Evolutionary conservation across 30 jellyfish, hydroid and myxozoan genomes (phyloP), one percentile per base, ranked within the genome.

Genomic region (Chrysaora quinquecirrha): DNA sequence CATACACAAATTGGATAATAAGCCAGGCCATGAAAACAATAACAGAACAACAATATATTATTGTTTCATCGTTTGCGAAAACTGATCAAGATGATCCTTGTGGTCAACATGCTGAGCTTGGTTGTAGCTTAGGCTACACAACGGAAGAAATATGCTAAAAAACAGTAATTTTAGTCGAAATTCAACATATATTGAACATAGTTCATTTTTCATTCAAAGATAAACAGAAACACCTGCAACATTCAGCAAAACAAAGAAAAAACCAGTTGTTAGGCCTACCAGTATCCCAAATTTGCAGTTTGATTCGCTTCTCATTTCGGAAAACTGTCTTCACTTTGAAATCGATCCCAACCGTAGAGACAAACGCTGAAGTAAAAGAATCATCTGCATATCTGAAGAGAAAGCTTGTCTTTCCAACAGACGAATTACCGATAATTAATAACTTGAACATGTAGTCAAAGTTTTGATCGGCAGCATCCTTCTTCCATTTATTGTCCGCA

Each of bases 391-490:
- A 93, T 47, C 98, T 35, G 72, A 93, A 93, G 48, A 93, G 89
- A 60, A 93, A 93, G 69, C 98, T 93, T n/a, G 98, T 93, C 75
- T 93, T 93, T 0, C 98, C 98, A 25, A 93, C 98, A 46, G 96
- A 78, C 16, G 98, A 93, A 58, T 93, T 93, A 0, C 98, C 98
- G 65, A 93, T 93, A 31, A 93, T 93, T 48, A 93, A 69, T 20
- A 93, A 81, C 66, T 93, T 93, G 74, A 93, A 93, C 98, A 93
- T 93, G 76, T 93, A 93, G 73, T 93, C 98, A 76, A 93, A 93
- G 78, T 93, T 93, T 71, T 93, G 98, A 78, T 93, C 98, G 86
- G 98, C 98, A 52, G 98, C 97, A 87, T 93, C 98, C 87, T 87
- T 93, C 71, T 92, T 80, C 89, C 98, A 85, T 54, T 93, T 94